Base-by-base conservation (phyloP, 1,140 invertebrate species). In the Ips typographus region DNA sequence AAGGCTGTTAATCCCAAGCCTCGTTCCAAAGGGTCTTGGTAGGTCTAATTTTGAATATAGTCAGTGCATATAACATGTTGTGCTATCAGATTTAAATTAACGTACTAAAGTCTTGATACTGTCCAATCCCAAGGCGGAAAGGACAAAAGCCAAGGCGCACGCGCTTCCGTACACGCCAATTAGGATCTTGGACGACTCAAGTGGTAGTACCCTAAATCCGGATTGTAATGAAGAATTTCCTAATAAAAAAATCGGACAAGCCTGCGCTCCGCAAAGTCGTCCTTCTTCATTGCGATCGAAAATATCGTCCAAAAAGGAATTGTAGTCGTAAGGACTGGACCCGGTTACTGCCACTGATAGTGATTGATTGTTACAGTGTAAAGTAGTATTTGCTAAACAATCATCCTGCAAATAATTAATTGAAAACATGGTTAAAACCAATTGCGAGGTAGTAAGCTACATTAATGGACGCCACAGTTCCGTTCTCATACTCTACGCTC, bases 151-250 rank as follows among this genome's bases (percentile, higher is more conserved):
- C 6, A 85, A 77, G 0, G 85, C 75, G 1, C 83, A 83, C 40
- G 87, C 77, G 1, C 82, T 82, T 0, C 87, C 81, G 80, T 86
- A 89, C 37, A 82, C 81, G 69, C 76, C 85, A 51, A 80, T 83
- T 72, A 83, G 71, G 39, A 86, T 80, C 63, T 69, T 83, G 57
- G 80, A 81, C 67, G 77, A 85, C 57, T 67, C 82, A 61, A 71
- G 77, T 56, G 82, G 75, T 40, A 86, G 74, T 2, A 72, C 77
- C 68, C 8, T 73, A 47, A 76, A 74, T n/a, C 73, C 53, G 0
- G 67, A 65, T 1, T 67, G 38, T 8, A 65, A 41, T 22, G 57
- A 52, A 6, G 49, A 52, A 37, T 67, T 65, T 2, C 47, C 56
- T 4, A 55, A 37, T 36, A 55, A 55, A 39, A 58, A 58, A 40